Conservation (phyloP, 2,113 vertebrate genomes). For the Prionailurus viverrinus region DNA sequence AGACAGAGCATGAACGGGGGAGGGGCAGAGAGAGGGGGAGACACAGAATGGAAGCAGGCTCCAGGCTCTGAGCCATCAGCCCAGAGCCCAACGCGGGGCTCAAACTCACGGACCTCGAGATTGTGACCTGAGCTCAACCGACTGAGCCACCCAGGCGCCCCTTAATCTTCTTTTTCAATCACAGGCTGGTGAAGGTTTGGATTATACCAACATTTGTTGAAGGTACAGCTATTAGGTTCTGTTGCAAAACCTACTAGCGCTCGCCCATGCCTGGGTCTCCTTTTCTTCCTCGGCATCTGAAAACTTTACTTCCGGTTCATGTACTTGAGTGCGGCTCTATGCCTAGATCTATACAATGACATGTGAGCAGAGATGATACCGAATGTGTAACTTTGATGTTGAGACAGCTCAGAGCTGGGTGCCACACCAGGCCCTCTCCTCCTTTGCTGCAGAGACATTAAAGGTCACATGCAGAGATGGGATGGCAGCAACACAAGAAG, state of each 20-base stretch:
- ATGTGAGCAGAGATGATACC: neutral
- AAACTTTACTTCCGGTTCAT: neutral
- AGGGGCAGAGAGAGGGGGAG: no score
- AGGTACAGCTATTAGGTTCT: neutral
- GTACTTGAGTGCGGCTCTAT: accelerated
- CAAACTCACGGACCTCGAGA: no score
- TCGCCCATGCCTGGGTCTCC: neutral
- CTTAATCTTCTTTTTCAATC: neutral
- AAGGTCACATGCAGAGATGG: neutral
- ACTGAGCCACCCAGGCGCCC: no score
- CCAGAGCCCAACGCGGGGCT: no score
- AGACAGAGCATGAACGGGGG: no score
- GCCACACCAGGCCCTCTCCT: neutral
- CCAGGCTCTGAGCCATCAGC: no score
- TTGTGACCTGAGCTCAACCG: no score
- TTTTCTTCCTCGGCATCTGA: neutral
- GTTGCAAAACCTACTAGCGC: neutral
- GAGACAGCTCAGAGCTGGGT: neutral
- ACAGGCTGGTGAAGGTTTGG: neutral
- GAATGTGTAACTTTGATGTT: neutral
- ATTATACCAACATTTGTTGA: neutral
- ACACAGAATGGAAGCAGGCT: no score
- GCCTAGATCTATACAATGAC: neutral
- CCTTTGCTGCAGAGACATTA: neutral
- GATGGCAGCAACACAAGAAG: neutral